Evolutionary conservation across 2,888 invertebrate genomes (phyloP).

Genomic region (Helobdella robusta): DNA sequence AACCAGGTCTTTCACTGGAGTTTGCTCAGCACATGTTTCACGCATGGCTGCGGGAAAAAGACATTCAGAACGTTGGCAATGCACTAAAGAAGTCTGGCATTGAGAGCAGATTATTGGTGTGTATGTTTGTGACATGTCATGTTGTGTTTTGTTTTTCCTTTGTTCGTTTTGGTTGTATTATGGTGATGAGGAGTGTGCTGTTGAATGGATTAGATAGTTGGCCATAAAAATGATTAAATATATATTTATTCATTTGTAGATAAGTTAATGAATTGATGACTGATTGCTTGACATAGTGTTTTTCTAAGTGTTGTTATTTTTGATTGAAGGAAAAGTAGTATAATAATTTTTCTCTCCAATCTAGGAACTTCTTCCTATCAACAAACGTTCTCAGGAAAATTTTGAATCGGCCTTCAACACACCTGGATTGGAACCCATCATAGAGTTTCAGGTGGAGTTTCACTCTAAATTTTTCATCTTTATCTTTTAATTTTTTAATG

Average conservation of each 20-base stretch:
- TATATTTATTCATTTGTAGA: too few relatives aligned
- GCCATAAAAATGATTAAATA: too few relatives aligned
- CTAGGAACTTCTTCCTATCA: slow-evolving; percentile 80
- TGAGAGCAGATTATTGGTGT: slow-evolving; percentile 42
- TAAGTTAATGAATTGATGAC: not conserved
- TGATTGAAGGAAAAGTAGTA: too few relatives aligned
- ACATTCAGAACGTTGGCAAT: slow-evolving; percentile 49
- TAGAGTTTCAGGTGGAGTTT: slow-evolving; percentile 55
- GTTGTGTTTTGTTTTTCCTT: not conserved
- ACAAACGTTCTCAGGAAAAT: slow-evolving; percentile 81
- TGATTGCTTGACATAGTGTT: not conserved
- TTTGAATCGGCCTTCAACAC: slow-evolving; percentile 68
- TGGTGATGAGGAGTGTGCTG: too few relatives aligned
- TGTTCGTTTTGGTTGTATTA: not conserved
- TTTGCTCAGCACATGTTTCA: slow-evolving; percentile 85
- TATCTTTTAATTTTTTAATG: too few relatives aligned
- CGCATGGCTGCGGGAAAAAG: slow-evolving; percentile 82
- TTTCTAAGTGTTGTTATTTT: too few relatives aligned
- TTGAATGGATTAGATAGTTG: too few relatives aligned
- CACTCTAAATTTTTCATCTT: too few relatives aligned
- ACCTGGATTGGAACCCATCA: slow-evolving; percentile 69
- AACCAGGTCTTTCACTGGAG: slow-evolving; percentile 76
- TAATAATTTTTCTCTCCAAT: slow-evolving; percentile 10
- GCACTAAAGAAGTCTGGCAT: slow-evolving; percentile 43
- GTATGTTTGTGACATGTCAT: not conserved